phyloP scores from a whole-genome alignment of 2,888 invertebrate species.

The Drosophila prostipennis region DNA sequence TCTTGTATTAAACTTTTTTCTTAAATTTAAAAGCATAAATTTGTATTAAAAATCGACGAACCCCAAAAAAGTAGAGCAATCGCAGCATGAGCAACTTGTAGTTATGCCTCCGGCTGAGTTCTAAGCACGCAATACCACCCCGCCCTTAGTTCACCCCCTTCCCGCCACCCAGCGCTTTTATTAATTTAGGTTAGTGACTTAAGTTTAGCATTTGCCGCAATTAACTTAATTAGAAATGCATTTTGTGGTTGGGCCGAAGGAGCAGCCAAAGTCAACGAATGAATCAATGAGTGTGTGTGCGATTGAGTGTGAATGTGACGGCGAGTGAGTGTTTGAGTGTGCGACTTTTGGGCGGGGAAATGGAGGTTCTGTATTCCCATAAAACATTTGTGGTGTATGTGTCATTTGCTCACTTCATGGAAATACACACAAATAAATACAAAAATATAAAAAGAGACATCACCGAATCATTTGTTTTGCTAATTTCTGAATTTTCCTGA shows the following conservation, averaged over 20 bases:
- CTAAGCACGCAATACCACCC: constrained; percentile 29
- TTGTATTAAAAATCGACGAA: background rate
- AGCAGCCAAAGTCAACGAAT: constrained; percentile 38
- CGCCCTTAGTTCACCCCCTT: background rate
- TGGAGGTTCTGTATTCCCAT: constrained; percentile 28
- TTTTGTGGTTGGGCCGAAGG: constrained; percentile 52
- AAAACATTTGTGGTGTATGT: constrained; percentile 54
- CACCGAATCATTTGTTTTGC: no score
- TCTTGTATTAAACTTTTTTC: no score
- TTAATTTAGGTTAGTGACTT: constrained; percentile 80
- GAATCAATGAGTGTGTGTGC: constrained; percentile 25
- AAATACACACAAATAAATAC: constrained; percentile 10
- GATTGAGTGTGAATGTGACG: constrained; percentile 13
- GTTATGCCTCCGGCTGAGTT: constrained; percentile 28
- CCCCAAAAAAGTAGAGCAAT: constrained; percentile 15
- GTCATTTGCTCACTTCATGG: constrained; percentile 48
- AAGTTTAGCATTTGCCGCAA: constrained; percentile 79
- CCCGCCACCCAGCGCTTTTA: constrained; percentile 45
- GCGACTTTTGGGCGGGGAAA: constrained; percentile 12
- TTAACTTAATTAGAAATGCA: constrained; percentile 81
- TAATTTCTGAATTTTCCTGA: no score
- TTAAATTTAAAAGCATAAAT: no score
- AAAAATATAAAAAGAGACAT: no score
- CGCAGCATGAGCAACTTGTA: background rate
- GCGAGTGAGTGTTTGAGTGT: constrained; percentile 15